Percentiles rank a stretch among this genome's conserved stretches.
Evolutionary conservation across 2,113 vertebrate genomes (phyloP).

Genomic region (Alethe castanea): DNA sequence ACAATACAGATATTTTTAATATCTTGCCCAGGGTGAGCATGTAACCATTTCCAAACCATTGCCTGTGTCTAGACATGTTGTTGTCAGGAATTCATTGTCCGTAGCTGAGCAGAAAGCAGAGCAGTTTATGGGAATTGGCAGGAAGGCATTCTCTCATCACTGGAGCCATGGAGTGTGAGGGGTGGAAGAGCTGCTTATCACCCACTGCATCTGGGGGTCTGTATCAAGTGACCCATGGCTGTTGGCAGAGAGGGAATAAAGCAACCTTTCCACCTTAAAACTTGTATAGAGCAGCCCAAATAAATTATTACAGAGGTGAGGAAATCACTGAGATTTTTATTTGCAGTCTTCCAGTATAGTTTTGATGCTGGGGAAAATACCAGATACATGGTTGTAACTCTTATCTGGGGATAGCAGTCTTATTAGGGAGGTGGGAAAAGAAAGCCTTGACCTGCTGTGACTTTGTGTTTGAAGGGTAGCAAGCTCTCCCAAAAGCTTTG

Average conservation of each 20-base stretch:
- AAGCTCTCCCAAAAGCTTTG: neutral
- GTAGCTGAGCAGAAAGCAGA: neutral
- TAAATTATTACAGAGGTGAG: neutral
- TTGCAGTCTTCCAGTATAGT: neutral
- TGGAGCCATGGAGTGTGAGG: neutral
- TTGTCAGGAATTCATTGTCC: neutral
- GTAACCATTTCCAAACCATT: neutral
- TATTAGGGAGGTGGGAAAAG: neutral
- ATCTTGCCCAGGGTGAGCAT: neutral
- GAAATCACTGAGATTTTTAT: neutral
- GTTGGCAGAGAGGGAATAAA: neutral
- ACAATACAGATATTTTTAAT: slow-evolving; percentile 18
- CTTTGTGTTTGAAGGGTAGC: neutral
- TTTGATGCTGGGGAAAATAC: neutral
- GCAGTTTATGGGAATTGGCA: neutral
- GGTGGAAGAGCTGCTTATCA: neutral
- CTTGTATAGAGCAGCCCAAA: neutral
- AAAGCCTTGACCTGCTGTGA: neutral
- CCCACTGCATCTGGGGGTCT: neutral
- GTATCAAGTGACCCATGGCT: neutral
- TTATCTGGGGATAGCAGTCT: neutral
- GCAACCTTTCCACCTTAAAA: neutral
- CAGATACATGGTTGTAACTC: neutral
- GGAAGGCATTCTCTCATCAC: neutral
- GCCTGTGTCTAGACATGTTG: neutral